Percentiles rank a stretch among this genome's conserved stretches.
These are phyloP conservation scores for Cepphus grylle DNA, from an alignment of 2,113 vertebrate species.

Conservation along the genomic window DNA sequence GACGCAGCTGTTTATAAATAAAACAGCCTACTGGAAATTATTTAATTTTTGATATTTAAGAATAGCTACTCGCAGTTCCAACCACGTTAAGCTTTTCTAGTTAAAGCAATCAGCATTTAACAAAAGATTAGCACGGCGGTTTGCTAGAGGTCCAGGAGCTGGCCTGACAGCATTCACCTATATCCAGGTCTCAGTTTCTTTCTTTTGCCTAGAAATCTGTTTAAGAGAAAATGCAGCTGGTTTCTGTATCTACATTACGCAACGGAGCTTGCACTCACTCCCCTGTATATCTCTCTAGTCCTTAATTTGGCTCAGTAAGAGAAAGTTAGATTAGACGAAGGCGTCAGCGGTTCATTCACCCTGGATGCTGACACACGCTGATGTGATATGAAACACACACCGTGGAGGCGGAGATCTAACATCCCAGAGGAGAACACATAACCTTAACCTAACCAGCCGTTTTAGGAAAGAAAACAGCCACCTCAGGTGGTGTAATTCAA, in stretches of 20 bases:
- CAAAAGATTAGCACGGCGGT: fast-evolving
- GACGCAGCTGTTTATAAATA: not conserved
- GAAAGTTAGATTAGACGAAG: not conserved
- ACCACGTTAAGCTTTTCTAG: not conserved
- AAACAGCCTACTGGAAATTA: fast-evolving
- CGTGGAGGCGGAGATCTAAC: not conserved
- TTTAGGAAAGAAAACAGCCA: not conserved
- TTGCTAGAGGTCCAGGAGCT: not conserved
- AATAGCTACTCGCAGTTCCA: not conserved
- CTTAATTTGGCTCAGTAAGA: not conserved
- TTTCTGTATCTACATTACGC: not conserved
- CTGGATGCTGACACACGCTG: not conserved
- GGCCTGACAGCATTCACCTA: too few relatives aligned
- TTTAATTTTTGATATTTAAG: not conserved
- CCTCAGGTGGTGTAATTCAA: not conserved
- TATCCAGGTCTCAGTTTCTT: not conserved
- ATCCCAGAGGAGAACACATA: not conserved
- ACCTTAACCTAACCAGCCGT: not conserved
- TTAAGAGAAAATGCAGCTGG: not conserved
- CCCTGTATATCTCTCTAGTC: not conserved
- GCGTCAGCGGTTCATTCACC: not conserved
- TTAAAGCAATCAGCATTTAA: not conserved
- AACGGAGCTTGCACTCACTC: not conserved
- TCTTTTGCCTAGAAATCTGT: not conserved
- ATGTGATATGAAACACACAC: not conserved